Conservation (phyloP, 2,888 invertebrate species). For the Amblyjoppa proteus region DNA sequence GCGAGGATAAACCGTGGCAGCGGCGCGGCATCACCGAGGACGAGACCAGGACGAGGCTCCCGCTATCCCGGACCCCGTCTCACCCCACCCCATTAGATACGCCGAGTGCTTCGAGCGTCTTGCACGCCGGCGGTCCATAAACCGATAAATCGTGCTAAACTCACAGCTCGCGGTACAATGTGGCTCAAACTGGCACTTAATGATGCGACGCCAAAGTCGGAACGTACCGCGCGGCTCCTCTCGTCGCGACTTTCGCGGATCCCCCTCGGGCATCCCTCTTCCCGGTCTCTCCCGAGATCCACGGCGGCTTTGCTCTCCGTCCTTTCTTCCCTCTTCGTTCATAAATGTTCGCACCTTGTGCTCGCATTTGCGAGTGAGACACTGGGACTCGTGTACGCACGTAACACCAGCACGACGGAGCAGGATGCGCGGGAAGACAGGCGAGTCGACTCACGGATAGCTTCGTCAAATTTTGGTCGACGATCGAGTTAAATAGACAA, state of each 20-base stretch:
- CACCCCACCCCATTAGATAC: constrained; percentile 65
- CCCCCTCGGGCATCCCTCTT: neutral
- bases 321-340: constrained; percentile 43
- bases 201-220: constrained; percentile 74
- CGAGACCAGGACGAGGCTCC: neutral
- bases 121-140: constrained; percentile 76
- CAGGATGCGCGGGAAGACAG: too few species aligned
- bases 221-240: constrained; percentile 59
- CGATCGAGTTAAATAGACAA: too few species aligned
- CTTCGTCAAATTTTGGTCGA: too few species aligned
- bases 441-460: neutral
- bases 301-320: neutral
- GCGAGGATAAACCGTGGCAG: neutral
- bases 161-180: constrained; percentile 73
- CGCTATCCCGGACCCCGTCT: constrained; percentile 22
- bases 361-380: constrained; percentile 30
- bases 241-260: constrained; percentile 60
- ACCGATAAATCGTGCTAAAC: constrained; percentile 81
- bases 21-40: neutral
- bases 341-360: constrained; percentile 52
- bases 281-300: neutral
- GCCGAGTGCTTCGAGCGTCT: constrained; percentile 50
- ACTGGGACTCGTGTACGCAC: neutral
- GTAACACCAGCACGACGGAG: neutral
- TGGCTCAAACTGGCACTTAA: constrained; percentile 76